Conservation (phyloP, 2,888 invertebrate species). For the Operophtera brumata region DNA sequence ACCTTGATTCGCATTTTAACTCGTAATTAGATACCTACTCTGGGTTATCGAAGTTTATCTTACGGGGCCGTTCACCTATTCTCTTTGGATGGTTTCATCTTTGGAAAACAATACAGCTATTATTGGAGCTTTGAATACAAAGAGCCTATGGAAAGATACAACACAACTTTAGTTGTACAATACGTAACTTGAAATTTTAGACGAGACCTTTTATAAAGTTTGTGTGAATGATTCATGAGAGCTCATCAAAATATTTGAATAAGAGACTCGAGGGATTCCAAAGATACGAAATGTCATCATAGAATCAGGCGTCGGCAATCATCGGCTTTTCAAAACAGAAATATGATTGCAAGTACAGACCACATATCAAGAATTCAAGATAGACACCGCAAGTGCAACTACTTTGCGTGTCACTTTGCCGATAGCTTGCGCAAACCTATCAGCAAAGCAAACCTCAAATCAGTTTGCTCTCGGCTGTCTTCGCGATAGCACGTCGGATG, state of each 20-base stretch:
- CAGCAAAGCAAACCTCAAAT: too few species aligned
- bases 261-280: neutral
- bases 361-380: too few species aligned
- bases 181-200: neutral
- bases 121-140: slow-evolving; percentile 4
- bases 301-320: too few species aligned
- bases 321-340: too few species aligned
- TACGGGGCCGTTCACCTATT: slow-evolving; percentile 28
- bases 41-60: slow-evolving; percentile 51
- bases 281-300: too few species aligned
- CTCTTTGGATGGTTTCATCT: slow-evolving; percentile 11
- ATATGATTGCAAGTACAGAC: too few species aligned
- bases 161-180: neutral
- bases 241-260: neutral
- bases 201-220: neutral
- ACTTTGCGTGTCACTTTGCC: too few species aligned
- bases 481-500: too few species aligned
- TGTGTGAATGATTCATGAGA: neutral
- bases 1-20: slow-evolving; percentile 44
- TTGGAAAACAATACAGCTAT: slow-evolving; percentile 14
- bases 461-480: too few species aligned
- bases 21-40: slow-evolving; percentile 16
- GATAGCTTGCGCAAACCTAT: too few species aligned
- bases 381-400: too few species aligned
- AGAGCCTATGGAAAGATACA: neutral